phyloP scores from a whole-genome alignment of 1,140 invertebrate species.

The Battus philenor region DNA sequence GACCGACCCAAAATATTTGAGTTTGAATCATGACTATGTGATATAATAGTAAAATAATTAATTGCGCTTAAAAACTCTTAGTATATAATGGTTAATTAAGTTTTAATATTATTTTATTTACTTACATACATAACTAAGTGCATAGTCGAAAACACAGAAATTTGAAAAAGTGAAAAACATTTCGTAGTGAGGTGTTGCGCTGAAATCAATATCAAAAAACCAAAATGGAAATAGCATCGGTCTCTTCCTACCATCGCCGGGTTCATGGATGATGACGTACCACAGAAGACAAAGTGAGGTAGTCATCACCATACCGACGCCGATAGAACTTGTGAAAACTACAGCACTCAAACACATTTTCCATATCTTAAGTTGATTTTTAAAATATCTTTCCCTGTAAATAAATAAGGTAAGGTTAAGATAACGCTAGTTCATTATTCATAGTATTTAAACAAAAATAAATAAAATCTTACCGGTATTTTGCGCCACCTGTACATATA shows the following conservation, averaged over 20 bases:
- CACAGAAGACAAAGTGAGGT: constrained; percentile 23
- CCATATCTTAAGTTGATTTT: constrained; percentile 38
- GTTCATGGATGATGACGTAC: constrained; percentile 22
- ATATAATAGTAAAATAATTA: constrained; percentile 5
- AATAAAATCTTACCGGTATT: constrained; percentile 32
- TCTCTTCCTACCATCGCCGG: constrained; percentile 24
- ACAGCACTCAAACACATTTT: constrained; percentile 32
- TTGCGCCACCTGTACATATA: constrained; percentile 29
- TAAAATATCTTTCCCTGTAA: constrained; percentile 39
- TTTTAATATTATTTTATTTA: constrained; percentile 8
- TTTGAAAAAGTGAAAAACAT: constrained; percentile 37
- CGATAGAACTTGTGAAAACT: constrained; percentile 25
- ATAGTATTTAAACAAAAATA: constrained; percentile 6
- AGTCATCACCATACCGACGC: constrained; percentile 24
- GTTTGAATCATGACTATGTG: constrained; percentile 47
- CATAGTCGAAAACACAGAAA: constrained; percentile 26
- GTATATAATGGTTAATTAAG: not conserved
- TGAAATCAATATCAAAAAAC: constrained; percentile 34
- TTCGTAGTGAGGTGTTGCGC: constrained; percentile 40
- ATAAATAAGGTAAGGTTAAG: too few relatives aligned
- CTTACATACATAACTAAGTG: constrained; percentile 49
- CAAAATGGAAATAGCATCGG: constrained; percentile 49
- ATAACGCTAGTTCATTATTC: constrained; percentile 2
- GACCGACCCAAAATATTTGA: constrained; percentile 51
- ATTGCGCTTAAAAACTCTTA: not conserved